Conservation (phyloP, 1,140 invertebrate genomes). For the Nixonia krombeini region DNA sequence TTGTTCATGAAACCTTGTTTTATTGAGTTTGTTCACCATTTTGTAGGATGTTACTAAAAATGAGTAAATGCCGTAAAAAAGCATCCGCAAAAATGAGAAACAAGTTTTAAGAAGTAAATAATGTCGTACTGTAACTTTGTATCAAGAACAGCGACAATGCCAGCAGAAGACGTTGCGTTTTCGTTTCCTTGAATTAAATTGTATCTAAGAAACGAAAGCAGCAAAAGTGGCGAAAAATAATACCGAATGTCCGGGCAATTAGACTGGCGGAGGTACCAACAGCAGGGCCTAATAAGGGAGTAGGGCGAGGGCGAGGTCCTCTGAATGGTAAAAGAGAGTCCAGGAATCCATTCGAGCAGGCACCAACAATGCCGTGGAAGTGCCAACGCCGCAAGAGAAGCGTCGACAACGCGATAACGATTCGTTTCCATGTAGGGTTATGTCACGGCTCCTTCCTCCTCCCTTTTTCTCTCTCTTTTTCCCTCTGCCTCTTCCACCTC, state of each 20-base stretch:
- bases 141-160: no score
- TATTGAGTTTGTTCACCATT: no score
- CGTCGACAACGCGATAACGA: conserved; percentile 44
- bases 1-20: no score
- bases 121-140: no score
- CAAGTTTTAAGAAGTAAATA: no score
- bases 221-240: neutral
- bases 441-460: conserved; percentile 11
- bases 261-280: no score
- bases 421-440: conserved; percentile 46
- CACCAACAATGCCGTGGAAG: conserved; percentile 31
- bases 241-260: neutral
- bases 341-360: conserved; percentile 29
- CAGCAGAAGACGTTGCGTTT: no score
- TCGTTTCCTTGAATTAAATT: no score
- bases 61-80: no score
- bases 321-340: conserved; percentile 3
- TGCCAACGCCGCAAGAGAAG: conserved; percentile 13
- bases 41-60: no score
- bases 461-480: conserved; percentile 13
- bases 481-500: conserved; percentile 14
- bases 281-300: conserved; percentile 47
- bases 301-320: conserved; percentile 44
- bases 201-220: neutral
- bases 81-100: no score